Evolutionary conservation across 92 coral and sea anemone species (phyloP).

Genomic region (Zoanthus solanderi): DNA sequence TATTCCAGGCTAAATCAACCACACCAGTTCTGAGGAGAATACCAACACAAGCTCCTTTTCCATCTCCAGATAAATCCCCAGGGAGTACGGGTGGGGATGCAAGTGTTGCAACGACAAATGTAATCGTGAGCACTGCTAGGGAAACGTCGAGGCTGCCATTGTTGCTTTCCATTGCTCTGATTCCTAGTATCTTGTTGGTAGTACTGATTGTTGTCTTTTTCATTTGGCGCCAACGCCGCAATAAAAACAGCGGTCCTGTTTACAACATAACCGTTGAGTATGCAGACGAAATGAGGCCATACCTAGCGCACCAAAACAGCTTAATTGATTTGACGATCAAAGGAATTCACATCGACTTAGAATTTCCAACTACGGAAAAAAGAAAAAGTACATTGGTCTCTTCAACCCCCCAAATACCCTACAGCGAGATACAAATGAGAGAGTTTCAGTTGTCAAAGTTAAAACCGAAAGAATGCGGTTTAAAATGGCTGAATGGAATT

Average conservation of each 20-base stretch:
- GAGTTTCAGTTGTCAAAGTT: slow-evolving; percentile 68
- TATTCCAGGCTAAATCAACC: background rate
- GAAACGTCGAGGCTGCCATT: slow-evolving; percentile 16
- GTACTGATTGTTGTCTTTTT: slow-evolving; percentile 61
- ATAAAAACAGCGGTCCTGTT: slow-evolving; percentile 61
- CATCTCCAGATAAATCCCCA: background rate
- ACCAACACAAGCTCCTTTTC: slow-evolving; percentile 13
- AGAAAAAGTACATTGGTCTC: background rate
- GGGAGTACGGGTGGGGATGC: background rate
- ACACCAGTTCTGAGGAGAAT: background rate
- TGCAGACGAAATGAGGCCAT: slow-evolving; percentile 64
- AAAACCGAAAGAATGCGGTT: slow-evolving; percentile 72
- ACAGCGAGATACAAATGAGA: slow-evolving; percentile 70
- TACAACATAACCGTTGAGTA: slow-evolving; percentile 82
- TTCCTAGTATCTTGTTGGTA: slow-evolving; percentile 68
- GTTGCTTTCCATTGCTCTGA: slow-evolving; percentile 71
- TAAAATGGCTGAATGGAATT: slow-evolving; percentile 83
- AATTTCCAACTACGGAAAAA: slow-evolving; percentile 62
- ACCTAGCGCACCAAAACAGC: slow-evolving; percentile 72
- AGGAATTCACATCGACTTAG: slow-evolving; percentile 85
- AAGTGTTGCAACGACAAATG: background rate
- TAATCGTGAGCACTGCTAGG: slow-evolving; percentile 13
- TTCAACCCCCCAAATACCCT: background rate
- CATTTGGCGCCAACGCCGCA: slow-evolving; percentile 64
- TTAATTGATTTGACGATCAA: slow-evolving; percentile 79